Evolutionary conservation across 2,888 invertebrate species (phyloP), one percentile per base, ranked within the genome.

Genomic region (Catocala fraxini): DNA sequence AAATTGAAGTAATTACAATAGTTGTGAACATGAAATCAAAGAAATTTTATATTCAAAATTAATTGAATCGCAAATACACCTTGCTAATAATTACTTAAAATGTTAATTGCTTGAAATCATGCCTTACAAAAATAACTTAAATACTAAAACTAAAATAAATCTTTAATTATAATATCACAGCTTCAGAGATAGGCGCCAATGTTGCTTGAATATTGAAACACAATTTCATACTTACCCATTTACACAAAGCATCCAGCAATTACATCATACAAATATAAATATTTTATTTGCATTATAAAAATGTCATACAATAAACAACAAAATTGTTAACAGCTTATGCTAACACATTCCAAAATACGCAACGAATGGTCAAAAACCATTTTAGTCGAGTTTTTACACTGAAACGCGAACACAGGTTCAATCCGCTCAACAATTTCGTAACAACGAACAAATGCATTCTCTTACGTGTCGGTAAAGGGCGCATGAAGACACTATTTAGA

Each of bases 401-500:
- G 75, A 69, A 77, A 76, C 79, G 81, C 72, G 82, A 80, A 73
- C 83, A 80, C 87, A 87, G 88, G 89, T 90, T 92, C 90, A 87
- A 89, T 90, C 90, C 91, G 91, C 83, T 81, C 80, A 87, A 88
- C 89, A 91, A 90, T 86, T 82, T 83, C 77, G 79, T 83, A 77
- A 81, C 72, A 74, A 81, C 75, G 75, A 79, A 75, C 74, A 77
- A 80, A 81, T 81, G 81, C 70, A 81, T 80, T 80, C 68, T 81
- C 71, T 71, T 79, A 83, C 73, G 65, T 71, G 82, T 68, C 80
- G 84, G 68, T 74, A 84, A 81, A 75, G 76, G 85, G 80, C 85
- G 83, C 84, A 75, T 82, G 84, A 71, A 81, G 86, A 84, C 89
- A 85, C 90, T 90, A 91, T 82, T 89, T 91, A 92, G 87, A 90